Evolutionary conservation across 92 coral and sea anemone species (phyloP).

Genomic region (Hydrozoanthus gracilis): DNA sequence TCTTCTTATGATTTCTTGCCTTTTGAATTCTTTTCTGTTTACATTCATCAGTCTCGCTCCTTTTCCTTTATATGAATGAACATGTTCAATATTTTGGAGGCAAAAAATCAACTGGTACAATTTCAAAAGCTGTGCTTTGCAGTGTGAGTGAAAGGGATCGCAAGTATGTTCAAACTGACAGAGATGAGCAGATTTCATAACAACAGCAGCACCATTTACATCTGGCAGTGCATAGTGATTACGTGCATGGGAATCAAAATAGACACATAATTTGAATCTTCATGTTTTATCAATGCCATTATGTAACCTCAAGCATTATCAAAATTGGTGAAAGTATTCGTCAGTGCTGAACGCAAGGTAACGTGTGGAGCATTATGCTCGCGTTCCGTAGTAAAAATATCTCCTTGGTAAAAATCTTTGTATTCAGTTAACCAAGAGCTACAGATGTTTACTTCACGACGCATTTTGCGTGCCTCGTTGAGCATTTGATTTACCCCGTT

Average conservation of each 20-base stretch:
- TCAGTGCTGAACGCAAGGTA: constrained; percentile 53
- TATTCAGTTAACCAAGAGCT: constrained; percentile 6
- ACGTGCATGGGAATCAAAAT: neutral
- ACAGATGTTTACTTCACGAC: too few relatives aligned
- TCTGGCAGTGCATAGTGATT: neutral
- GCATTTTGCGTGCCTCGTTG: too few relatives aligned
- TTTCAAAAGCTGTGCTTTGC: neutral
- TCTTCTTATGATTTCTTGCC: too few relatives aligned
- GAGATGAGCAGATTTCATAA: neutral
- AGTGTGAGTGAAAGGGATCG: neutral
- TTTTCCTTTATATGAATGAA: too few relatives aligned
- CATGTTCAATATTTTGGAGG: constrained; percentile 35
- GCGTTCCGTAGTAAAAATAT: constrained; percentile 38
- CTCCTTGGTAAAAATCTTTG: constrained; percentile 25
- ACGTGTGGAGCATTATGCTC: constrained; percentile 62
- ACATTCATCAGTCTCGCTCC: too few relatives aligned
- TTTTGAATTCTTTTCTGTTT: too few relatives aligned
- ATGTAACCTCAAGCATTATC: constrained; percentile 56
- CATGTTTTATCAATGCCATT: constrained; percentile 53
- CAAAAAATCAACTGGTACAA: neutral
- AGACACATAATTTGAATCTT: constrained; percentile 37
- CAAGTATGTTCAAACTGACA: neutral
- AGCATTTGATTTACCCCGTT: too few relatives aligned
- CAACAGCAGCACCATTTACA: neutral
- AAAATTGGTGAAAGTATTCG: constrained; percentile 44